Evolutionary conservation across 2,113 vertebrate genomes (phyloP).

Genomic region (Laticauda colubrina): DNA sequence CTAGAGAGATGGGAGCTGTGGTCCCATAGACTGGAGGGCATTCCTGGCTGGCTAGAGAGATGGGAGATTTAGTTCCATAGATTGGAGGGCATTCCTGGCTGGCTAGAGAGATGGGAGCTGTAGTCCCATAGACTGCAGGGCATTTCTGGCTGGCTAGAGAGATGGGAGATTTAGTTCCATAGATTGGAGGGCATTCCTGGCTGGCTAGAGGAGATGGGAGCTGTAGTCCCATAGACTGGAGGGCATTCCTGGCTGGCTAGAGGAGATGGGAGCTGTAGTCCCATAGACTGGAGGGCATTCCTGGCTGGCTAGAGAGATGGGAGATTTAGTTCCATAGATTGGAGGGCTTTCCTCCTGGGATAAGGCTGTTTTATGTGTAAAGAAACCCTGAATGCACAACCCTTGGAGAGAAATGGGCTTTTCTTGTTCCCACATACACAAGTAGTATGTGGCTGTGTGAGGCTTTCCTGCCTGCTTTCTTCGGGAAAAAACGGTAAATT

Average conservation of each 20-base stretch:
- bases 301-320: neutral
- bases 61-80: too few species aligned
- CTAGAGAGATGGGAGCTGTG: neutral
- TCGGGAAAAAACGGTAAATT: neutral
- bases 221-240: too few species aligned
- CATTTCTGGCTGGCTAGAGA: too few species aligned
- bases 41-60: too few species aligned
- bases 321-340: neutral
- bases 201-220: neutral
- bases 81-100: too few species aligned
- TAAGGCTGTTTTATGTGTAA: neutral
- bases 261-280: too few species aligned
- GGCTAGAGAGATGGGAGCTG: neutral
- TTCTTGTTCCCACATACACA: neutral
- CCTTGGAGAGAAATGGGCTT: neutral
- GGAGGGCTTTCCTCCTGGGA: neutral
- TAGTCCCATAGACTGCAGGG: neutral
- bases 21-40: accelerated
- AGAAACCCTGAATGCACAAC: neutral
- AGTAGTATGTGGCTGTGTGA: neutral
- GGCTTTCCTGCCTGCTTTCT: neutral
- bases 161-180: too few species aligned
- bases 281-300: too few species aligned
- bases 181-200: too few species aligned
- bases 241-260: too few species aligned